Evolutionary conservation across 2,888 invertebrate species (phyloP), one percentile per base, ranked within the genome.

Genomic region (Cephus pulcher): DNA sequence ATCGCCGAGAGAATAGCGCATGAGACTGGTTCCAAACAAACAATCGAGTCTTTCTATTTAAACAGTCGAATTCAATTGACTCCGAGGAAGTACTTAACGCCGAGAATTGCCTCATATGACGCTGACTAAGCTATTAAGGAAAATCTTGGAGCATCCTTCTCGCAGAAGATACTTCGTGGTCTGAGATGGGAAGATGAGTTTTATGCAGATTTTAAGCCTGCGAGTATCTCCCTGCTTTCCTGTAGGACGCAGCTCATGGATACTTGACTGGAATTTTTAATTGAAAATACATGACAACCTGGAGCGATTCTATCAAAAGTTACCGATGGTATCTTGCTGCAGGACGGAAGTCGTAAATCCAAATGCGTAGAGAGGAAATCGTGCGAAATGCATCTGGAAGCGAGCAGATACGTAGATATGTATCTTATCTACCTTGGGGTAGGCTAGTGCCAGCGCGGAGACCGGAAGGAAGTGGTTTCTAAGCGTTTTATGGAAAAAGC

Each of bases 101-200:
- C 77, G 79, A 79, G 83, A 83, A 84, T 82, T 83, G 81, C 82
- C 81, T 83, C 83, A 82, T 81, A 81, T 83, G 82, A 82, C 78
- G 83, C 80, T 78, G 71, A 71, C 33, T 71, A 71, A 71, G 33
- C 71, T 34, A 71, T 71, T 12, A 71, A 56, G 30, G 71, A 71
- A 33, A 71, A 71, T 71, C 71, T 32, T 32, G 32, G 71, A 71
- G 71, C 71, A 71, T 71, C 32, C 71, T 71, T 71, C 71, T 34
- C 12, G 56, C 56, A 56, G 23, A 56, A 23, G 56, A 56, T 9
- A 23, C 71, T 11, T 12, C 32, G 71, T 32, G 32, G 12, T 4
- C 71, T 1, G 71, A 56, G 23, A 56, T 23, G 56, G 23, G 23
- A 23, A 23, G 23, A 56, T 23, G 23, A 56, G 1, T 56, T 56